Base-by-base conservation (phyloP, 1,140 invertebrate species). In the Ceratina australensis region DNA sequence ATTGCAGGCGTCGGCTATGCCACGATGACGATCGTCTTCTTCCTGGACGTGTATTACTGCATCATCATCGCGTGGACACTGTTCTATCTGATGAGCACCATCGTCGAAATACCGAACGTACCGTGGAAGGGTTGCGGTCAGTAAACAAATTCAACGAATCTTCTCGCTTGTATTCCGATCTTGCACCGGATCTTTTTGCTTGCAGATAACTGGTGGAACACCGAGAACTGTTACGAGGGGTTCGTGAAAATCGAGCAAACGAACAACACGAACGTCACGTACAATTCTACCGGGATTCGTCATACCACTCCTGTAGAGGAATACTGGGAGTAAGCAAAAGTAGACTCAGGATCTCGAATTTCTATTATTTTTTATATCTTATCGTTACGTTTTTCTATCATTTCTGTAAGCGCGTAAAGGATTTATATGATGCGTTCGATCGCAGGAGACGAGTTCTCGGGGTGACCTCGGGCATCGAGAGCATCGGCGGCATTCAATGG, bases 401-500 rank as follows among this genome's bases (percentile, higher is more conserved):
- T n/a, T n/a, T n/a, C n/a, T n/a, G n/a, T n/a, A n/a, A n/a, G n/a
- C n/a, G n/a, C n/a, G n/a, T n/a, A n/a, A n/a, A n/a, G n/a, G n/a
- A n/a, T n/a, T n/a, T n/a, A n/a, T n/a, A n/a, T n/a, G n/a, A n/a
- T n/a, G n/a, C n/a, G n/a, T n/a, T n/a, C 4, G 28, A 33, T 33
- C 92, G 64, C 65, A 94, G 94, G 72, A 88, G 86, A 67, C 90
- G 93, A 79, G 93, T 94, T 47, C 89, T 94, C 13, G 90, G 93
- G 33, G 92, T 94, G 33, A 92, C 94, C 0, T 85, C 88, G 26
- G 94, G 94, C 47, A 93, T 97, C 75, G 94, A 94, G 68, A 92
- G 95, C 49, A 91, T 95, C 28, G 95, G 95, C 22, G 93, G 92
- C 1, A 92, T 97, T 74, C 95, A 95, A 86, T 95, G 94, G 94